Evolutionary conservation across 2,888 invertebrate genomes (phyloP), one percentile per base, ranked within the genome.

Genomic region (Eupithecia subumbrata): DNA sequence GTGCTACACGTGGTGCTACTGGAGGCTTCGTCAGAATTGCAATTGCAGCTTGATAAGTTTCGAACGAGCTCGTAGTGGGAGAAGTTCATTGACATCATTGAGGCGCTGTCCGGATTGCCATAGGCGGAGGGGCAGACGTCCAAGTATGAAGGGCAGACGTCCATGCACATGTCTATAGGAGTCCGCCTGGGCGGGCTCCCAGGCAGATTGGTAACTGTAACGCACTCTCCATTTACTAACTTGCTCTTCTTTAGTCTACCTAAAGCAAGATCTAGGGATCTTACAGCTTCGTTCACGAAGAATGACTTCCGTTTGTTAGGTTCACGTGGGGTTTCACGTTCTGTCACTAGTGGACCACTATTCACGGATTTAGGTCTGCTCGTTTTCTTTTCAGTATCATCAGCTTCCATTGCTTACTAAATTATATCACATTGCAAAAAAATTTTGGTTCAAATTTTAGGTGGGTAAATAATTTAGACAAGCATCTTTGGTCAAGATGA

Each of bases 31-130:
- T 92, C 93, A 0, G 92, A 93, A 81, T 89, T 88, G 71, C 92
- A 93, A 75, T 91, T 91, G 2, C 90, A 87, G 34, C 84, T 87
- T 8, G 94, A 94, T 69, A 94, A 81, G 76, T 94, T 94, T 7
- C 94, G 87, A 82, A 90, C 86, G 52, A 94, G 81, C 81, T 94
- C 94, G 76, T 94, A 94, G 78, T 93, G 91, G 2, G 94, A 94
- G 80, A 94, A 93, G 77, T 94, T 92, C 89, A 92, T 90, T 2
- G 94, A 93, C 87, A 92, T 89, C 43, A 90, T 77, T 0, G 94
- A 94, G 18, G 86, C 82, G 78, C 89, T 91, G 52, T 91, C 89
- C 40, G 34, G 8, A 84, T 76, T 16, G 40, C 80, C 83, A 45
- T 84, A 82, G 70, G 81, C 85, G 43, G 84, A 81, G 56, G 85